These are phyloP conservation scores for Halcyon leucocephala DNA, from an alignment of 2,797 vertebrate species.

Conservation along the genomic window DNA sequence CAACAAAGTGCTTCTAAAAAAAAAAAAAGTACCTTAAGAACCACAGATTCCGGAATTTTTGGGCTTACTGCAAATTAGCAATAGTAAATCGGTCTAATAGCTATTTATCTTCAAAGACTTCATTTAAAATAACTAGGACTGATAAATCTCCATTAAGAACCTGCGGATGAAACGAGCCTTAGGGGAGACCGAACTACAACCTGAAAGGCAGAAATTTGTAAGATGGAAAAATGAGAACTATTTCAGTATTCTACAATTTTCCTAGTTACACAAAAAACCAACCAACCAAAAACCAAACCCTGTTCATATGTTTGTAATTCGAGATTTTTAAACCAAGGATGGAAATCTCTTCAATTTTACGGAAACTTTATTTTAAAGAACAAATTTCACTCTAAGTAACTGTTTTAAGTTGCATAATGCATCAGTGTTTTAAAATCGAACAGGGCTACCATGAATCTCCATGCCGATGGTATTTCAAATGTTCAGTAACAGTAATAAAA, in stretches of 20 bases:
- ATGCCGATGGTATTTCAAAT: neutral
- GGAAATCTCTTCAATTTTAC: neutral
- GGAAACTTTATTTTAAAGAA: neutral
- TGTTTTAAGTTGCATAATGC: neutral
- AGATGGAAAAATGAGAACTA: neutral
- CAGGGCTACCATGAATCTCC: neutral
- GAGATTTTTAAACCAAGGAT: neutral
- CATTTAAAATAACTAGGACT: neutral
- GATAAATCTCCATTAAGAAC: neutral
- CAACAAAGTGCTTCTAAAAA: neutral
- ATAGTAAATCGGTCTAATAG: neutral
- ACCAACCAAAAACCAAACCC: neutral
- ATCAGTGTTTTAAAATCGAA: neutral
- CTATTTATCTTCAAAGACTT: neutral
- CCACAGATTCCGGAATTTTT: neutral
- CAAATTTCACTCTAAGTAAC: neutral
- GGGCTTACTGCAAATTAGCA: neutral
- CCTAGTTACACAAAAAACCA: neutral
- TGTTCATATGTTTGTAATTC: neutral
- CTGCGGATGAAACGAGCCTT: neutral
- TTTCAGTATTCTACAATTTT: neutral
- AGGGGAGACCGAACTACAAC: neutral
- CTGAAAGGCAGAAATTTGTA: neutral
- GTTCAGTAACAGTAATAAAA: neutral
- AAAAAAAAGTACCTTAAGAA: neutral